Base-by-base conservation (phyloP, 2,888 invertebrate genomes). In the Merodon equestris region DNA sequence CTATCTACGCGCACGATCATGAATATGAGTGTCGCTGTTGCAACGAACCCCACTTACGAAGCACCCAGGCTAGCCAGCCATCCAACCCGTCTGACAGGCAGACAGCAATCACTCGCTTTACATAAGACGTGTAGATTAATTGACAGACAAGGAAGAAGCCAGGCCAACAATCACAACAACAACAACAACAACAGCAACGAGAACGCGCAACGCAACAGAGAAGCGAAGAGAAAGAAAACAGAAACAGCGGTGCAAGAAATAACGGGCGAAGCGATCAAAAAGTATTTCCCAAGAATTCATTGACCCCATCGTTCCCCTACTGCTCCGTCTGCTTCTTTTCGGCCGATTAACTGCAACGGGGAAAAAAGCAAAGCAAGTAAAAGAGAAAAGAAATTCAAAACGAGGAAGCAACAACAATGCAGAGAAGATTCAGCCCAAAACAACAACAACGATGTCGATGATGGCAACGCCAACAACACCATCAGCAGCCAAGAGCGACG, bases 221-320 rank as follows among this genome's bases (percentile, higher is more conserved):
- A 12, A 61, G 15, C 17, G 44, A 18, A 12, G n/a, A 13, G 9
- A 51, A 48, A 53, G 27, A 27, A 27, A 47, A 53, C 53, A 60
- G 53, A 67, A 77, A 61, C 27, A 27, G 27, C 27, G 27, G 27
- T 27, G 27, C 72, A 64, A 74, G 68, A 74, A 74, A 79, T 79
- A 79, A 79, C 79, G 79, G 79, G 79, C 40, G 70, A 64, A 74
- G 53, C 60, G 54, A 70, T 64, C 70, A 79, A 79, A 74, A 79
- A 68, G 74, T 74, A 63, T 79, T 79, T 79, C 79, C 68, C 79
- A 79, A 79, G 79, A 79, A 79, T 79, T 79, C 79, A 74, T 79
- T 79, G 79, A 79, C 79, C 79, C 70, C 74, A 79, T 79, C 68
- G 18, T 42, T 38, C 50, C 18, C 15, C 47, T 27, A 9, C 44